phyloP scores from a whole-genome alignment of 2,113 vertebrate genomes.

The Microtus ochrogaster region DNA sequence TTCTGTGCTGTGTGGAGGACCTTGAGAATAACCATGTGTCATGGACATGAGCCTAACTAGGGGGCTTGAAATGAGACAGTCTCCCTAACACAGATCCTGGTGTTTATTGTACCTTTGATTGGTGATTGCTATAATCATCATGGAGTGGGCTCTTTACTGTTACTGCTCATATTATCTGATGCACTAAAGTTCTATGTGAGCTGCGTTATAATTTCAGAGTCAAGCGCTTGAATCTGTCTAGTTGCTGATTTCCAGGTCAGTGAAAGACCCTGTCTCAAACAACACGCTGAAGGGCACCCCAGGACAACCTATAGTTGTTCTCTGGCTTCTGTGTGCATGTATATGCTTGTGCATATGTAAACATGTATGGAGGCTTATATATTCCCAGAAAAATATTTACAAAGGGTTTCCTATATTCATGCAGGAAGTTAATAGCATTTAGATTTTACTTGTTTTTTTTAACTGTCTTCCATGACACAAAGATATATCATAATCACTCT shows the following conservation, averaged over 20 bases:
- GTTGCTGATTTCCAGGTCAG: neutral
- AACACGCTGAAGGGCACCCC: neutral
- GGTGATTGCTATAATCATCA: slow-evolving; percentile 77
- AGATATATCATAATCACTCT: slow-evolving; percentile 81
- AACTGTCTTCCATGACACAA: slow-evolving; percentile 80
- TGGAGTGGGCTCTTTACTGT: neutral
- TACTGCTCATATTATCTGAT: neutral
- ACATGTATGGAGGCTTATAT: neutral
- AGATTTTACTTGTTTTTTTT: slow-evolving; percentile 55
- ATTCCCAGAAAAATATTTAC: slow-evolving; percentile 9
- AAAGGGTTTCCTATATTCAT: slow-evolving; percentile 68
- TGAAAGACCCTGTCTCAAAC: neutral
- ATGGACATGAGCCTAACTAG: slow-evolving; percentile 52
- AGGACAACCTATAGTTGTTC: neutral
- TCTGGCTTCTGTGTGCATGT: neutral
- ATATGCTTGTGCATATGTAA: no score
- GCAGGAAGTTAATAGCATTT: neutral
- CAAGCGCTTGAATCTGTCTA: slow-evolving; percentile 71
- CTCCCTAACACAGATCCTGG: slow-evolving; percentile 80
- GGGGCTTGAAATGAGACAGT: slow-evolving; percentile 80
- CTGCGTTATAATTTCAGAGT: slow-evolving; percentile 75
- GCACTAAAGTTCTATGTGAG: slow-evolving; percentile 50
- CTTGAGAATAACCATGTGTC: slow-evolving; percentile 74
- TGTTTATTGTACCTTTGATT: slow-evolving; percentile 84
- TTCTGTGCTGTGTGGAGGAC: slow-evolving; percentile 67